Evolutionary conservation across 2,888 invertebrate genomes (phyloP), one percentile per base, ranked within the genome.

Genomic region (Labia minor): DNA sequence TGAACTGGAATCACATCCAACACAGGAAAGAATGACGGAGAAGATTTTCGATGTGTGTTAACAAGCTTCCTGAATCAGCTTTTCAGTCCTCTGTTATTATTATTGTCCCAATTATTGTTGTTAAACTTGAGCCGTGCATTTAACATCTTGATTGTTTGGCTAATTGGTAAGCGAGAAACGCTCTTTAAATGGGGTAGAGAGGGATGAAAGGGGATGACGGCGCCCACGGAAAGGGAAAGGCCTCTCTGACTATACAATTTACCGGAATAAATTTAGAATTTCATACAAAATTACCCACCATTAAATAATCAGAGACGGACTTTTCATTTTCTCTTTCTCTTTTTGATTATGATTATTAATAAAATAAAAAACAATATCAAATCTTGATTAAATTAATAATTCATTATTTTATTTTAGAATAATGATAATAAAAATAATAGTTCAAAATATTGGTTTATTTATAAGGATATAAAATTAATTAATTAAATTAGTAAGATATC

Each of bases 41-140:
- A 49, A 49, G 49, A 14, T 49, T 49, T 49, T 49, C 49, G 49
- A 49, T 16, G 49, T 49, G 49, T 49, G 49, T 49, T 49, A 49
- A 49, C 49, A 49, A 49, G 49, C 49, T 49, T 49, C 49, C 49
- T 49, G 49, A 49, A 49, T 49, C 49, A 49, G 49, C 49, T 49
- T 49, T 49, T 49, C 3, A n/a, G n/a, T 4, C 49, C 49, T 8
- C 49, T 49, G 49, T 49, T 49, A 49, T 49, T 49, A 49, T 49
- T 49, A 49, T 49, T 49, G 8, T 49, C 16, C n/a, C 49, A 49
- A 49, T 49, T 49, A 49, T 49, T 49, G 49, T 49, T 49, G 49
- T 49, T 49, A 49, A 49, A 49, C 49, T 49, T 49, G 49, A 49
- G 49, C 49, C 49, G 49, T 49, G 49, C 49, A 49, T 49, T 49